Evolutionary conservation across 2,888 invertebrate species (phyloP).

Genomic region (Odontothrips loti): DNA sequence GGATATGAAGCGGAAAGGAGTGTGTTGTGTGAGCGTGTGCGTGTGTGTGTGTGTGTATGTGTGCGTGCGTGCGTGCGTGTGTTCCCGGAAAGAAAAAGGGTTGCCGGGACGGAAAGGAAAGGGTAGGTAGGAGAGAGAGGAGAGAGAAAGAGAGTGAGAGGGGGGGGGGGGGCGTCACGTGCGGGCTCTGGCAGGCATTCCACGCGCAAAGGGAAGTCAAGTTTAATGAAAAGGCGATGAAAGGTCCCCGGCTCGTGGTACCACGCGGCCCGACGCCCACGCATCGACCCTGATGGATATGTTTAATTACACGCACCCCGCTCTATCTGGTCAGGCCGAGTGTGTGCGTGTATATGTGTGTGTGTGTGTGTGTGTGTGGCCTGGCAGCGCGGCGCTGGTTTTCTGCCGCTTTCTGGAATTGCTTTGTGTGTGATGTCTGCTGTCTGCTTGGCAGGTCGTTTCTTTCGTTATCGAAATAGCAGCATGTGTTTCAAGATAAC

Average conservation of each 20-base stretch:
- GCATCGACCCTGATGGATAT: no score
- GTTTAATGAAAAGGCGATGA: conserved; percentile 24
- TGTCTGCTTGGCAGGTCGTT: no score
- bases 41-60: no score
- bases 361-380: neutral
- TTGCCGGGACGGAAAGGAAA: neutral
- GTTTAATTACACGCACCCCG: no score
- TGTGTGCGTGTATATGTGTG: conserved; percentile 11
- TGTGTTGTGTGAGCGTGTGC: neutral
- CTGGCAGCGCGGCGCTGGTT: neutral
- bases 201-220: neutral
- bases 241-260: neutral
- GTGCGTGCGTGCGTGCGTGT: neutral
- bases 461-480: no score
- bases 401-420: neutral
- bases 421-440: neutral
- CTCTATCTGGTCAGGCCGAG: neutral
- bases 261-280: no score
- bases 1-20: neutral
- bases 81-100: conserved; percentile 3
- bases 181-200: neutral
- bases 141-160: neutral
- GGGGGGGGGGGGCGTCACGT: neutral
- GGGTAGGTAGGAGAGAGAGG: neutral
- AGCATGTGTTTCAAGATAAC: no score